Percentiles rank a stretch among this genome's conserved stretches.
Evolutionary conservation across 2,797 vertebrate genomes (phyloP).

Genomic region (Pantherophis alleghaniensis): DNA sequence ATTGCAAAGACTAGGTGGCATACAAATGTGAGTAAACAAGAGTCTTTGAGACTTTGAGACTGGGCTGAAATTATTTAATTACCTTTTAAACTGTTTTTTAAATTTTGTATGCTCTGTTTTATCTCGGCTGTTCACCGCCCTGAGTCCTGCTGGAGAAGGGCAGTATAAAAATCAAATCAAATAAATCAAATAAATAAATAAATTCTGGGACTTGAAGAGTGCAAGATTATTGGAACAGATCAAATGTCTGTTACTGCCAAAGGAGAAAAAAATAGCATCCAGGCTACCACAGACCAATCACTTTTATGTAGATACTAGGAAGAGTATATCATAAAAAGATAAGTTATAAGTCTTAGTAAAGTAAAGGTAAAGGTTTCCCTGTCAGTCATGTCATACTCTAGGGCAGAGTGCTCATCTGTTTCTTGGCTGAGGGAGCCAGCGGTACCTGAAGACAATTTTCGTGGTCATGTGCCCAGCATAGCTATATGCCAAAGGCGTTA

Average conservation of each 20-base stretch:
- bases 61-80: too few species aligned
- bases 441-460: background rate
- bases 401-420: background rate
- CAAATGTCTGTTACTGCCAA: background rate
- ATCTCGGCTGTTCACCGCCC: too few species aligned
- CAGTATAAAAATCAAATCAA: too few species aligned
- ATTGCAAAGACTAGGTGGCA: background rate
- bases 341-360: background rate
- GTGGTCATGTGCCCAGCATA: background rate
- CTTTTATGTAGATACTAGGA: background rate
- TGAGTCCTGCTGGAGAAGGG: too few species aligned
- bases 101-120: too few species aligned
- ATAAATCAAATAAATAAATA: too few species aligned
- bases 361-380: background rate
- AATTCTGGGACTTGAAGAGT: background rate
- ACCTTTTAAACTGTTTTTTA: too few species aligned
- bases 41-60: background rate
- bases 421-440: background rate
- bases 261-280: background rate
- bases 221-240: background rate
- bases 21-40: background rate
- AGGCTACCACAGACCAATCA: background rate
- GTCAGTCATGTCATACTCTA: background rate
- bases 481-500: background rate
- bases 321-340: background rate